Base-by-base conservation (phyloP, 2,888 invertebrate species). In the Eueremaeus valkanovi region DNA sequence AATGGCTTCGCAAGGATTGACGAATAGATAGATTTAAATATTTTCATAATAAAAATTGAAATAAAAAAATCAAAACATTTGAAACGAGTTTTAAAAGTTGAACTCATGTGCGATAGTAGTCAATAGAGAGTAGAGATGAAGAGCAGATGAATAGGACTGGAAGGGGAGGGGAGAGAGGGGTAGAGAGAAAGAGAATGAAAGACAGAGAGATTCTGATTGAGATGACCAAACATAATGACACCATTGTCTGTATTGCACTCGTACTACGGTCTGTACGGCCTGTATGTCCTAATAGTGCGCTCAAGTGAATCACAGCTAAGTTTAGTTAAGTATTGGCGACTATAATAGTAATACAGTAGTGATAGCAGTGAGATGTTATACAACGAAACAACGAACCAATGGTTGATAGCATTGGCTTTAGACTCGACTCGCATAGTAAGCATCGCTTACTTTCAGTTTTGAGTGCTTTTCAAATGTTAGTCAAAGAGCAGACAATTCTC, bases 221-320 rank as follows among this genome's bases (percentile, higher is more conserved):
- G 42, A 42, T 55, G 55, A 55, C 55, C 55, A 55, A 55, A 55
- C 21, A 55, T 27, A 55, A 3, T 9, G 24, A 27, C 21, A 42
- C 55, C 13, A 3, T 13, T 24, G 6, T 24, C 29, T 55, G 11
- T 27, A 27, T 27, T 55, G 55, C 29, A 55, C 55, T 55, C n/a
- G n/a, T n/a, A 42, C 55, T 24, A 3, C 3, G 21, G 6, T 24
- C 29, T 55, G 11, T 27, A 27, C 18, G 13, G 55, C 29, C 13
- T 24, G 13, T 55, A 55, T 55, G 24, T 6, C 55, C 55, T 55
- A 55, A 55, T 55, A 55, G 55, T 55, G 55, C 55, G 29, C 24
- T 55, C 55, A 18, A 55, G 55, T 55, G 55, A n/a, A n/a, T n/a
- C n/a, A n/a, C n/a, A n/a, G n/a, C n/a, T n/a, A n/a, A n/a, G n/a